Evolutionary conservation across 2,888 invertebrate genomes (phyloP), one percentile per base, ranked within the genome.

Genomic region (Hemithea aestivaria): DNA sequence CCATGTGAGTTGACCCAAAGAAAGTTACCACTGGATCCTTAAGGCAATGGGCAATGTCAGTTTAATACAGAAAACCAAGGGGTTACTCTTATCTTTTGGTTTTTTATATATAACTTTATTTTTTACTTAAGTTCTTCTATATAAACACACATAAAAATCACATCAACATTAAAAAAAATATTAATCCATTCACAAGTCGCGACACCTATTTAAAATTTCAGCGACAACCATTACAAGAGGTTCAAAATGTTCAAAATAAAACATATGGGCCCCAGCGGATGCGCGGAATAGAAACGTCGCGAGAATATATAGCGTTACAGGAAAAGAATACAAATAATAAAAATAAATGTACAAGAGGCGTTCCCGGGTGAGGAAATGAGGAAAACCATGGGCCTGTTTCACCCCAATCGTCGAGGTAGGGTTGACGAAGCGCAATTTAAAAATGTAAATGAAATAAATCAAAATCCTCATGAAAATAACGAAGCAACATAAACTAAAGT

Each of bases 261-360:
- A 56, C 51, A 45, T 45, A 54, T 48, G 53, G 46, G 53, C 45
- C 53, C 47, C 52, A 42, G 55, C 56, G 57, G 53, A 53, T 45
- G 45, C 42, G 34, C 36, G 53, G 51, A 62, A 75, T 72, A 69
- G 71, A 74, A 73, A 72, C 66, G 73, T 76, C 73, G 67, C 66
- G 66, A 72, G 74, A 73, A 78, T 76, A 82, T 79, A 81, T 71
- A 64, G 66, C 71, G 67, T 69, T 64, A 77, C 82, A 74, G 77
- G 80, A 81, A 80, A 77, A 72, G 83, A 81, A 87, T 83, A 84
- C 81, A 82, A 82, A 85, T 75, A 76, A 79, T 79, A 79, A 78
- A 81, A 84, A 82, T 78, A 78, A 81, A 78, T 67, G 73, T 67
- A 70, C 69, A 62, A 61, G 65, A 68, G 71, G 65, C 71, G 73